Base-by-base conservation (phyloP, 2,888 invertebrate species). In the Seira musarum region DNA sequence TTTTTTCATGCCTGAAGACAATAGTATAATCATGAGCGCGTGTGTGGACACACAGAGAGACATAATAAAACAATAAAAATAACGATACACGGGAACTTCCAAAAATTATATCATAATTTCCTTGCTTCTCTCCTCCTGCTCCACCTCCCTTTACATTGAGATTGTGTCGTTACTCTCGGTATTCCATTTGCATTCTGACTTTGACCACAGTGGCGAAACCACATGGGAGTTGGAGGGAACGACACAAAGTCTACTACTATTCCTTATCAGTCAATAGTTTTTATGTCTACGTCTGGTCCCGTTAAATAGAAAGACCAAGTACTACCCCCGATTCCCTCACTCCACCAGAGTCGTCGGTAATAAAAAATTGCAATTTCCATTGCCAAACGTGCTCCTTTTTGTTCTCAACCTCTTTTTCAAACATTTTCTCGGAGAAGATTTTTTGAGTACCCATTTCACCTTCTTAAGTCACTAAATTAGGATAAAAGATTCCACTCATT, bases 391-490 rank as follows among this genome's bases (percentile, higher is more conserved):
- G 57, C 57, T n/a, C 17, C 57, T 5, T 8, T 57, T 57, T 57
- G n/a, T 57, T 8, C 57, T n/a, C 57, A 60, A 60, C 49, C 49
- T 49, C 30, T 30, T 30, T 8, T 8, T 30, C 30, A 49, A 49
- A 49, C 3, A 30, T 21, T 21, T 60, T 60, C 57, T n/a, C 2
- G 19, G 21, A 60, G 53, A 53, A 13, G 53, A 53, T n/a, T n/a
- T 17, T 13, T 53, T 53, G 53, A 53, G 17, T 53, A 13, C 53
- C 13, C 60, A 60, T 60, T 60, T 22, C 13, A 21, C 21, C 60
- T 60, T 60, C 60, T 60, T 60, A 60, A 60, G 21, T 60, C 60
- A 60, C 15, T 60, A 60, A 60, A 60, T 60, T 60, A 60, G 60
- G 60, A 60, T 60, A n/a, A 60, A 22, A 5, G 19, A 8, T 19